These are phyloP conservation scores for Hemithea aestivaria DNA, from an alignment of 2,888 invertebrate species.

Conservation along the genomic window DNA sequence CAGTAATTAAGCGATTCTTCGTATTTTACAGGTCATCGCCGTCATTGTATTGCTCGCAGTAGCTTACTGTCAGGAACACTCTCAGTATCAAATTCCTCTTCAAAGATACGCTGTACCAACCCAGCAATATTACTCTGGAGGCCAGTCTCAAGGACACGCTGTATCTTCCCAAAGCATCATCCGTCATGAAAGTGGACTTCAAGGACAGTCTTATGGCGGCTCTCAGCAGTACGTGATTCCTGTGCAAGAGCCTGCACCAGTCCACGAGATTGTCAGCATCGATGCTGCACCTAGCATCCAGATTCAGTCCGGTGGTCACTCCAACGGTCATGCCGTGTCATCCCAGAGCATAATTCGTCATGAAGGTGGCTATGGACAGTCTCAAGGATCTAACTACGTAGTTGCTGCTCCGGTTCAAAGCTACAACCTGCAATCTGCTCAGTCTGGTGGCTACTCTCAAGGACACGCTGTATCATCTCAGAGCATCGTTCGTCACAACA, in stretches of 20 bases:
- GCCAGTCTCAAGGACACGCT: slow-evolving; percentile 34
- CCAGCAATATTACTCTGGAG: slow-evolving; percentile 22
- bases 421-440: slow-evolving; percentile 13
- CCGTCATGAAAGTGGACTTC: slow-evolving; percentile 30
- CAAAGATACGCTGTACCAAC: slow-evolving; percentile 21
- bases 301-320: slow-evolving; percentile 20
- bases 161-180: slow-evolving; percentile 45
- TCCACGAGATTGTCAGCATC: slow-evolving; percentile 20
- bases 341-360: slow-evolving; percentile 45
- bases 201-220: slow-evolving; percentile 21
- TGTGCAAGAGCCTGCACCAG: slow-evolving; percentile 23
- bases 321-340: slow-evolving; percentile 39
- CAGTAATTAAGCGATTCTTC: no score
- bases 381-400: slow-evolving; percentile 4
- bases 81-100: slow-evolving; percentile 26
- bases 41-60: slow-evolving; percentile 31
- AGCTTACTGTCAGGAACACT: slow-evolving; percentile 41
- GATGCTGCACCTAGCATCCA: slow-evolving; percentile 20
- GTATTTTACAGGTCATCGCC: slow-evolving; percentile 38
- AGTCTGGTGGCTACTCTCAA: slow-evolving; percentile 22
- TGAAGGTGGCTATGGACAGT: slow-evolving; percentile 18
- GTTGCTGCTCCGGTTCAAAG: slow-evolving; percentile 7
- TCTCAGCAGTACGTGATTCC: slow-evolving; percentile 23
- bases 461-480: slow-evolving; percentile 42
- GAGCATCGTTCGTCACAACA: slow-evolving; percentile 33